These are phyloP conservation scores for Ptychoptera contaminata DNA, from an alignment of 2,888 invertebrate genomes.

Conservation along the genomic window DNA sequence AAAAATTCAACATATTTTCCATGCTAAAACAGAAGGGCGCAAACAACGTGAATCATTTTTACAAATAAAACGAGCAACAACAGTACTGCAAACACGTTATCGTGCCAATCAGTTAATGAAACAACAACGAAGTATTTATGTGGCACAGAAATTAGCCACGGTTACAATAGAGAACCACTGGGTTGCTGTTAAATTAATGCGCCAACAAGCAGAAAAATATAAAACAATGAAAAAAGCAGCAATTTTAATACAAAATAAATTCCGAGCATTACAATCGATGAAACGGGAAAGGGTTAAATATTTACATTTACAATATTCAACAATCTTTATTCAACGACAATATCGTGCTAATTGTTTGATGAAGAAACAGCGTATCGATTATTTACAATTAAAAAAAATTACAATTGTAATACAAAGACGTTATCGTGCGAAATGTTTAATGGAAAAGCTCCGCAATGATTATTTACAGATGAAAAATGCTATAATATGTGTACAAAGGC, in stretches of 20 bases:
- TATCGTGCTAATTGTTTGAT: constrained; percentile 18
- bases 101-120: constrained; percentile 23
- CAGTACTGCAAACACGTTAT: constrained; percentile 29
- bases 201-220: constrained; percentile 2
- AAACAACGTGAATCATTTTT: constrained; percentile 16
- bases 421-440: constrained; percentile 19
- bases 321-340: constrained; percentile 23
- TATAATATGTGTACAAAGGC: constrained; percentile 23
- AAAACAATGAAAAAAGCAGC: constrained; percentile 13
- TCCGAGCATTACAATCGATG: constrained; percentile 16
- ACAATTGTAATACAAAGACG: constrained; percentile 22
- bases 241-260: constrained; percentile 18
- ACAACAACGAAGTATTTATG: constrained; percentile 17
- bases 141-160: constrained; percentile 15
- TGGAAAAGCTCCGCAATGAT: constrained; percentile 12
- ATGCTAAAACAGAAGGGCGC: constrained; percentile 12
- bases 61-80: constrained; percentile 19
- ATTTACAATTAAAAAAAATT: constrained; percentile 19
- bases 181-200: constrained; percentile 14
- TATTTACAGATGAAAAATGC: constrained; percentile 14
- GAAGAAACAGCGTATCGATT: constrained; percentile 18
- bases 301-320: constrained; percentile 16
- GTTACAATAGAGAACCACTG: constrained; percentile 13
- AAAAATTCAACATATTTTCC: constrained; percentile 15
- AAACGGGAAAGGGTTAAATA: constrained; percentile 16